phyloP scores from a whole-genome alignment of 2,113 vertebrate species.

The Epinephelus lanceolatus region DNA sequence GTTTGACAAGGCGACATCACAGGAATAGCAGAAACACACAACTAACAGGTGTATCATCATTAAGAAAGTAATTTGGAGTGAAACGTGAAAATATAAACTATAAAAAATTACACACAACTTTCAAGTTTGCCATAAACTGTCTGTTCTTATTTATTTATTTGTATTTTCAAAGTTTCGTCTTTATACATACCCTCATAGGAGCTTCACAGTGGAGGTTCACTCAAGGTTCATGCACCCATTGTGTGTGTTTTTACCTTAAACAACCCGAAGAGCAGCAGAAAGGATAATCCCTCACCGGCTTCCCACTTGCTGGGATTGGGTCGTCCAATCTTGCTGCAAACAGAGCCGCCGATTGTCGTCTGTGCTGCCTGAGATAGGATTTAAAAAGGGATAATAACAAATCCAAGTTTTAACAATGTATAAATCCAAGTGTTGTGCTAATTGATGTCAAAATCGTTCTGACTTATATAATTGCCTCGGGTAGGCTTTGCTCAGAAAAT shows the following conservation, averaged over 20 bases:
- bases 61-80: background rate
- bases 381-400: no score
- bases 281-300: background rate
- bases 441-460: constrained; percentile 1
- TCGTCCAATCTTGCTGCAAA: background rate
- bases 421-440: background rate
- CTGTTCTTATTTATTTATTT: no score
- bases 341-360: background rate
- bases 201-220: no score
- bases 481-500: background rate
- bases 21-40: background rate
- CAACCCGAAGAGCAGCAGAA: background rate
- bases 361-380: background rate
- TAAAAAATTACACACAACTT: background rate
- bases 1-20: no score
- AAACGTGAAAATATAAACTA: background rate
- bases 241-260: background rate
- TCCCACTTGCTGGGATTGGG: background rate
- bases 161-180: no score
- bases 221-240: background rate
- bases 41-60: background rate
- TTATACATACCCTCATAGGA: no score
- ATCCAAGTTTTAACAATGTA: background rate
- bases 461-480: background rate
- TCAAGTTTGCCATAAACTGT: no score